A percentile compares a stretch with the other conserved stretches of the same genome.
Conservation (phyloP, 2,113 vertebrate species). For the Myotis brandtii region DNA sequence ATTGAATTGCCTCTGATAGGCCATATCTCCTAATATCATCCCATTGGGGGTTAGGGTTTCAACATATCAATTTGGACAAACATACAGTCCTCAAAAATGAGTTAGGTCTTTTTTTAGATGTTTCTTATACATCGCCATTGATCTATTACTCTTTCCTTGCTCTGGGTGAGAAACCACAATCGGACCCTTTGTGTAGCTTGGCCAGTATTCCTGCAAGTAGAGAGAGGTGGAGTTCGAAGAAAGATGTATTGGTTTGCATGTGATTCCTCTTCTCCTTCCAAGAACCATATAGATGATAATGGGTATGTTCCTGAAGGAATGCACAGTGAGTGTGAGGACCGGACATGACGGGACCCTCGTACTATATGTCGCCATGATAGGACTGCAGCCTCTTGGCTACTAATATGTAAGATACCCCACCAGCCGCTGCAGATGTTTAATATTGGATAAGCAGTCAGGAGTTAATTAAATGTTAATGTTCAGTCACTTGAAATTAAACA, state of each 20-base stretch:
- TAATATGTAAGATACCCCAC: constrained; percentile 30
- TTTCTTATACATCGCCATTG: neutral
- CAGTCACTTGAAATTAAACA: constrained; percentile 76
- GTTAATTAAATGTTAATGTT: constrained; percentile 79
- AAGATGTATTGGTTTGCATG: neutral
- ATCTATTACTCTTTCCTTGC: neutral
- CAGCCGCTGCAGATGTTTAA: constrained; percentile 52
- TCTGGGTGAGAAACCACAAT: neutral
- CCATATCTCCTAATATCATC: neutral
- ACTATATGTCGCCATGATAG: neutral
- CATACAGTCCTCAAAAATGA: too few relatives aligned
- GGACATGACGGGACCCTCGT: fast-evolving
- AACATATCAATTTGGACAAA: neutral
- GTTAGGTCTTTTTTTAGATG: neutral
- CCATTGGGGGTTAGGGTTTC: neutral
- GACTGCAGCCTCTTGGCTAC: neutral
- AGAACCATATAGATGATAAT: neutral
- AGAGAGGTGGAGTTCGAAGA: neutral
- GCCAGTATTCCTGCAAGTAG: neutral
- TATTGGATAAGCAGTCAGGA: constrained; percentile 77
- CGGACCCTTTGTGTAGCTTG: neutral
- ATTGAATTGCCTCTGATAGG: neutral
- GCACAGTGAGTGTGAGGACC: neutral
- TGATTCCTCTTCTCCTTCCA: neutral
- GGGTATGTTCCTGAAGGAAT: neutral